Base-by-base conservation (phyloP, 2,113 vertebrate genomes). In the Romanogobio albipinnatus region DNA sequence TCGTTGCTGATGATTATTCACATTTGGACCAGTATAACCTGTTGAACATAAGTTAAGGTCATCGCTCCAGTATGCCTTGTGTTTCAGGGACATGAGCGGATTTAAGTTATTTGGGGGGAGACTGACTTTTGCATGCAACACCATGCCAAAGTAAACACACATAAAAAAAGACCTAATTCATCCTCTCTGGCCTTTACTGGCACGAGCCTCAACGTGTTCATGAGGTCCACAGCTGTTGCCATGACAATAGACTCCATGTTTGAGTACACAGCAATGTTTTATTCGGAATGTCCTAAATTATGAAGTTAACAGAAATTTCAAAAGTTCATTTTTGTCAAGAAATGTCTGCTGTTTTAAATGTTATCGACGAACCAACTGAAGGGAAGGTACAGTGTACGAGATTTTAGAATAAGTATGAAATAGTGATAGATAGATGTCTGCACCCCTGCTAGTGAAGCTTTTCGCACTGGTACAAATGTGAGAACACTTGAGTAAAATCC, bases 141-240 rank as follows among this genome's bases (percentile, higher is more conserved):
- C 77, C 68, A 49, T 80, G 77, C 85, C 73, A 86, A 88, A 73
- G 68, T 76, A 58, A 85, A 61, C 71, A 84, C 13, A 56, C n/a
- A 68, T 81, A 66, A 76, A 70, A 78, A 49, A 15, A 81, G 39
- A 43, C 70, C 24, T 22, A 45, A 82, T 59, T 58, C 76, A 83
- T 83, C 82, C 76, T 84, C 66, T 33, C 76, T 81, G 76, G 58
- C 76, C 53, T 29, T 2, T 19, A 61, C 51, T 81, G 84, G 59
- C 84, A 70, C 24, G n/a, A 59, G 68, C 26, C 85, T 70, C 78
- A 33, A 47, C 29, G 14, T 43, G 13, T 86, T 61, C 64, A 80
- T 33, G 70, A 70, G 61, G 61, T 47, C 56, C 29, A 49, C 29
- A 68, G 36, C 76, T 26, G 70, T 59, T 49, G 26, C 61, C 84